Evolutionary conservation across 2,888 invertebrate species (phyloP), one percentile per base, ranked within the genome.

Genomic region (Sacculina carcini): DNA sequence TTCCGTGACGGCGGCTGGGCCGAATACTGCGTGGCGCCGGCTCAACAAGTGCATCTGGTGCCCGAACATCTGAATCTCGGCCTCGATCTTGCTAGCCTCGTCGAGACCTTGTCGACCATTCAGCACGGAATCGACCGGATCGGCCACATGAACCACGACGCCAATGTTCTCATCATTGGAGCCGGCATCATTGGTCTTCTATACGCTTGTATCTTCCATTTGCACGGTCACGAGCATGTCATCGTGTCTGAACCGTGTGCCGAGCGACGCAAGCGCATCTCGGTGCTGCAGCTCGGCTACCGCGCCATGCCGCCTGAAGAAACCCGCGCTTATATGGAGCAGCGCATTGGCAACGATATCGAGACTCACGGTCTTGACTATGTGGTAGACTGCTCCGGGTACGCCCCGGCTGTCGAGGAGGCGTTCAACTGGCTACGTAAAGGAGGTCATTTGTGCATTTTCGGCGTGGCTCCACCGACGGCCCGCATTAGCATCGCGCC

Each of bases 101-200:
- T 72, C 39, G 79, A 79, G 61, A 79, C 79, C 0, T 66, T 77
- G 47, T 78, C 79, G 0, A 79, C 79, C 58, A 67, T 79, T 2
- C 69, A 75, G 0, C 79, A 78, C 56, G 78, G 78, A 0, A 76
- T 73, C 68, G 74, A 78, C 58, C 68, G 70, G 48, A 71, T 76
- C 2, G 66, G 70, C 14, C 75, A 77, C 0, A 63, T 79, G 5
- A 60, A 68, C 1, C 68, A 79, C 1, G 77, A 78, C 1, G 62
- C 69, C 36, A 73, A 71, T 56, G 73, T 78, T 19, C 67, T 79
- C 28, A 65, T 79, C 1, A 68, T 72, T 1, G 79, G 79, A 0
- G 77, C 78, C 50, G 79, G 79, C 1, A 78, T 79, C 47, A 78
- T 79, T 56, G 79, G 79, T 60, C 74, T 73, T 59, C 64, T 79